These are phyloP conservation scores for Alaudala cheleensis DNA, from an alignment of 2,113 vertebrate genomes.

Conservation along the genomic window DNA sequence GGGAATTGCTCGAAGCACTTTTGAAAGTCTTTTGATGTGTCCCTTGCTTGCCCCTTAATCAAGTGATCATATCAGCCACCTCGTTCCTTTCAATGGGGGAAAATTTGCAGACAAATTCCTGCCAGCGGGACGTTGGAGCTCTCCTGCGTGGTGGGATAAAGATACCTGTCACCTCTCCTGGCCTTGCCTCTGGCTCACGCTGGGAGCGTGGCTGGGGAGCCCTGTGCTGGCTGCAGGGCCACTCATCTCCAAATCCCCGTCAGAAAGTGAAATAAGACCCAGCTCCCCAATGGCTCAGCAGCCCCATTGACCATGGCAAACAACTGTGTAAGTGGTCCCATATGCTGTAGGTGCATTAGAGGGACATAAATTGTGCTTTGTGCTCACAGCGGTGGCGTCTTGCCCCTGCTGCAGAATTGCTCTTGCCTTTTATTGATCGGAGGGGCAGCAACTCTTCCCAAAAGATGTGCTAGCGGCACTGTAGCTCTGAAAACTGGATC, in stretches of 20 bases:
- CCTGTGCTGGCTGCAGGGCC: slow-evolving; percentile 51
- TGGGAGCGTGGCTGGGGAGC: slow-evolving; percentile 73
- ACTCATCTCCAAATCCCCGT: background rate
- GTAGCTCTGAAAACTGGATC: background rate
- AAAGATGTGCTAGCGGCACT: background rate
- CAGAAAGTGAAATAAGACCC: slow-evolving; percentile 23
- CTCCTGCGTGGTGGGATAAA: slow-evolving; percentile 76
- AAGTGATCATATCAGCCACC: slow-evolving; percentile 57
- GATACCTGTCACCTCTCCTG: slow-evolving; percentile 75
- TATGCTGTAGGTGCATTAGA: slow-evolving; percentile 23
- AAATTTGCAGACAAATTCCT: slow-evolving; percentile 81
- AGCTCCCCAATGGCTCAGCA: background rate
- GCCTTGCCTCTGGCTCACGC: slow-evolving; percentile 69
- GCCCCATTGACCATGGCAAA: slow-evolving; percentile 35
- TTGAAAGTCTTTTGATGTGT: background rate
- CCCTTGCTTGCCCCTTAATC: slow-evolving; percentile 48
- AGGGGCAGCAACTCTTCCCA: background rate
- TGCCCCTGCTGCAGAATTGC: background rate
- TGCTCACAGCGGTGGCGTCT: rapidly evolving
- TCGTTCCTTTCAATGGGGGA: slow-evolving; percentile 66
- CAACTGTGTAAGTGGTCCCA: slow-evolving; percentile 57
- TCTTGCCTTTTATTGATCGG: background rate
- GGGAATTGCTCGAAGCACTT: background rate
- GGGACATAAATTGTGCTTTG: slow-evolving; percentile 36
- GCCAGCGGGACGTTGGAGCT: slow-evolving; percentile 69